Evolutionary conservation across 2,113 vertebrate genomes (phyloP), one percentile per base, ranked within the genome.

Genomic region (Chionis minor): DNA sequence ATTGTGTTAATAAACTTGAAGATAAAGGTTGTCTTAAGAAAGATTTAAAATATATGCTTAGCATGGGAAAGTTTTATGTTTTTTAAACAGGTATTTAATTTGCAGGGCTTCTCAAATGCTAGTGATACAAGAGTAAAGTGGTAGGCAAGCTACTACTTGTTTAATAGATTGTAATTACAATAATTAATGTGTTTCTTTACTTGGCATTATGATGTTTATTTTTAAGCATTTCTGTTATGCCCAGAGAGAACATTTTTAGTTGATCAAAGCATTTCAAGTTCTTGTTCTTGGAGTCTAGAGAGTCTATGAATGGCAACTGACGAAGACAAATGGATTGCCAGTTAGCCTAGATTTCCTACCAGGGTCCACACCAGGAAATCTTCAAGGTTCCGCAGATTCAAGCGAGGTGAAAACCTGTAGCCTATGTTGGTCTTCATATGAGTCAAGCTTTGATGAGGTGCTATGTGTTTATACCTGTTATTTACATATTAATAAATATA

Each of bases 381-480:
- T 81, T 45, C 62, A 70, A 45, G 13, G 55, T 66, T 86, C 42
- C 78, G 42, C 23, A 63, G 62, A 58, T 24, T 71, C 23, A 49
- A 38, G 8, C 0, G 4, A 12, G 16, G 52, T 82, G 56, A 63
- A 81, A 55, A 55, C n/a, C 38, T 9, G 18, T 47, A 14, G n/a
- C 9, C 24, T 44, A 3, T 32, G 9, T 54, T 38, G 58, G 10
- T 59, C 6, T 40, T 67, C 3, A 4, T 42, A 12, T 0, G 2
- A 38, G 12, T 3, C 59, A 47, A 79, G 65, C 55, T 79, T 69
- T 78, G 20, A 9, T 44, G 35, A 72, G 52, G 14, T 52, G 33
- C 18, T 78, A 1, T 0, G 0, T 49, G 12, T 28, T 77, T 85
- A 40, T 33, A 61, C 33, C 14, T 33, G 42, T 2, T 63, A 26